Percentiles rank a stretch among this genome's conserved stretches.
phyloP scores from a whole-genome alignment of 2,797 vertebrate genomes.

The Morelia viridis region DNA sequence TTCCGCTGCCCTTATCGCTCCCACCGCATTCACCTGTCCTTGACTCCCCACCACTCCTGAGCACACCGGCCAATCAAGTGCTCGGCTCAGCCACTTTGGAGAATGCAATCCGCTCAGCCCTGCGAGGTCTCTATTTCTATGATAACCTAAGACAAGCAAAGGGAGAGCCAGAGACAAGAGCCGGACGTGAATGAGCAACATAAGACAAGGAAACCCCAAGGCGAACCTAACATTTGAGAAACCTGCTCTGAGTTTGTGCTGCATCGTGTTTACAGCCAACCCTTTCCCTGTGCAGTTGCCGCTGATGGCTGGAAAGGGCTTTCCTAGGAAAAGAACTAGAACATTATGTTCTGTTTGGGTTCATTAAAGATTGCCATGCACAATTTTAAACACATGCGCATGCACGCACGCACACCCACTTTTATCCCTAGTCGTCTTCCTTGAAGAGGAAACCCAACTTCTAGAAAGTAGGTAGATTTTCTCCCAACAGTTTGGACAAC shows the following conservation, averaged over 20 bases:
- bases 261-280: background rate
- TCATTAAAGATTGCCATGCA: background rate
- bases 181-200: background rate
- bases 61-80: background rate
- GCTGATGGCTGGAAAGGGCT: background rate
- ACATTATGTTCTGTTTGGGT: background rate
- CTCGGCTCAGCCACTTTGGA: background rate
- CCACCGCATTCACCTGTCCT: slow-evolving; percentile 13
- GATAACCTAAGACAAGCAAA: background rate
- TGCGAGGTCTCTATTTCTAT: slow-evolving; percentile 15
- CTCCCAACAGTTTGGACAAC: no score
- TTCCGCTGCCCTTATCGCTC: background rate
- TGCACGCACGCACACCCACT: background rate
- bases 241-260: background rate
- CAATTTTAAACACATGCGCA: background rate
- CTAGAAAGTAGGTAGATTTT: no score
- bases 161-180: background rate
- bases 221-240: background rate
- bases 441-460: no score
- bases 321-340: background rate
- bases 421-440: background rate
- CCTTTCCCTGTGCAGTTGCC: background rate
- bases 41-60: background rate
- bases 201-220: background rate
- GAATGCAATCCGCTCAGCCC: background rate